phyloP scores from a whole-genome alignment of 2,113 vertebrate species.

The Tautogolabrus adspersus region DNA sequence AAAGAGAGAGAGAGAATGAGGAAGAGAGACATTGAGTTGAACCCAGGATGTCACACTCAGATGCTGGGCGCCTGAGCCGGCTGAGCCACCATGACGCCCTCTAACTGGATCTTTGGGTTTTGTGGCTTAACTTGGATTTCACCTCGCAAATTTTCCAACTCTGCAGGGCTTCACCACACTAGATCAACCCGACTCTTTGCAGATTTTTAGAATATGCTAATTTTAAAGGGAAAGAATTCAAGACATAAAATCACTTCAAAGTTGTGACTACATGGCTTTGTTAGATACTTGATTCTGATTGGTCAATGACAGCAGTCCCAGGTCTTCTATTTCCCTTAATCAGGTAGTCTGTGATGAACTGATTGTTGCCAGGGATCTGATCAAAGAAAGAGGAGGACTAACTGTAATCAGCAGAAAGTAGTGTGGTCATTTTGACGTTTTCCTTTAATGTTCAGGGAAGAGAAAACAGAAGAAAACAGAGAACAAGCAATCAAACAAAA shows the following conservation, averaged over 20 bases:
- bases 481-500: no score
- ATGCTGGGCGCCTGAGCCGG: background rate
- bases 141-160: background rate
- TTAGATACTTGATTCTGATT: background rate
- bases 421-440: no score
- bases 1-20: background rate
- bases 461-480: no score
- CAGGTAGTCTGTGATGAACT: no score
- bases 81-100: constrained; percentile 5
- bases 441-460: no score
- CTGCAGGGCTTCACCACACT: background rate
- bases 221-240: background rate
- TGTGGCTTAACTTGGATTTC: constrained; percentile 4
- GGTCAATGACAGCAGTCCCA: background rate
- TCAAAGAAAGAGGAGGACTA: background rate
- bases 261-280: background rate
- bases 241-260: background rate
- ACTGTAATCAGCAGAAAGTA: background rate
- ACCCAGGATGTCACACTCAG: constrained; percentile 2
- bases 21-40: background rate
- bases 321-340: background rate
- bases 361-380: background rate
- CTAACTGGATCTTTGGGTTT: constrained; percentile 8
- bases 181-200: background rate
- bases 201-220: background rate